phyloP scores from a whole-genome alignment of 2,888 invertebrate genomes.

The Himalopsyche japonica region DNA sequence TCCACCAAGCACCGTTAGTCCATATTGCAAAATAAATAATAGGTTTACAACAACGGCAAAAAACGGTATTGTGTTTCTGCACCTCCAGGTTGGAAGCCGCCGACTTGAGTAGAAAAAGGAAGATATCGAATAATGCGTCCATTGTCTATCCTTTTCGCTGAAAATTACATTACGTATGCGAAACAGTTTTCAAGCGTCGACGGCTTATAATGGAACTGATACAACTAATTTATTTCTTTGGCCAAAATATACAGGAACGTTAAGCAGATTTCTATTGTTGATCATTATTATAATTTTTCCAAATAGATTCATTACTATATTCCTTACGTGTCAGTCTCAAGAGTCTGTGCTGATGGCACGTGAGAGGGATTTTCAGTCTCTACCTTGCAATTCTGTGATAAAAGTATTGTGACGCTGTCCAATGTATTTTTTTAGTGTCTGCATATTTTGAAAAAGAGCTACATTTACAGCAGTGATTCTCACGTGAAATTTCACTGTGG shows the following conservation, averaged over 20 bases:
- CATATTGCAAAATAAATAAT: too few relatives aligned
- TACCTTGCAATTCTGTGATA: neutral
- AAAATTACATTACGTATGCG: neutral
- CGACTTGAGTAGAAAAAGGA: too few relatives aligned
- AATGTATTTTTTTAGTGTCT: neutral
- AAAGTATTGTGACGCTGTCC: neutral
- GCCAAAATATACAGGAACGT: neutral
- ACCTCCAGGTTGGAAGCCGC: too few relatives aligned
- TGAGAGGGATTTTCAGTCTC: neutral
- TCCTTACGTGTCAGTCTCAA: neutral
- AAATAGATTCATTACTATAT: neutral
- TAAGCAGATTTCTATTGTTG: neutral
- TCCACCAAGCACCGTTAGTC: too few relatives aligned
- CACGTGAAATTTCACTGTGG: too few relatives aligned
- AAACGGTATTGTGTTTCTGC: too few relatives aligned
- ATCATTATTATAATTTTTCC: neutral
- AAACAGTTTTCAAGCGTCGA: neutral
- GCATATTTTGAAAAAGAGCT: too few relatives aligned
- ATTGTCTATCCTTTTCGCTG: neutral
- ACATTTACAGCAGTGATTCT: too few relatives aligned
- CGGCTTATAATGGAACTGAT: neutral
- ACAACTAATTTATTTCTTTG: neutral
- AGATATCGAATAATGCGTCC: neutral
- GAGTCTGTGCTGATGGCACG: neutral
- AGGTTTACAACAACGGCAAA: too few relatives aligned